Conservation (phyloP, 2,888 invertebrate genomes). For the Nemapogon koenigi region DNA sequence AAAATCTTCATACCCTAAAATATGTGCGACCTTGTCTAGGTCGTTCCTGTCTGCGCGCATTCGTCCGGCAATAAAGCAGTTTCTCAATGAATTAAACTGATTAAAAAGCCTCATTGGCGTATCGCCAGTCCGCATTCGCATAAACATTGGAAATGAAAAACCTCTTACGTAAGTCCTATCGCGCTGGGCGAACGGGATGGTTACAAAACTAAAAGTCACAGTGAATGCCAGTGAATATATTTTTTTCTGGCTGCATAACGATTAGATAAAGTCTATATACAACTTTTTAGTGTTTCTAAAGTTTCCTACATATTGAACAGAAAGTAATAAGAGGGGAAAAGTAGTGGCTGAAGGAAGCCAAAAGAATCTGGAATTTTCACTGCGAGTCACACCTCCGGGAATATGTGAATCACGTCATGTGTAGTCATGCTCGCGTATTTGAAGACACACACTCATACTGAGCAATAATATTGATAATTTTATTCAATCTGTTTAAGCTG, state of each 20-base stretch:
- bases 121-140: slow-evolving; percentile 47
- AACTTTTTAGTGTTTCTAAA: too few species aligned
- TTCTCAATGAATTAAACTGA: slow-evolving; percentile 57
- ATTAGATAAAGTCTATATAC: too few species aligned
- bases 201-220: too few species aligned
- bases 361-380: too few species aligned
- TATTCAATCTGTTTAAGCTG: too few species aligned
- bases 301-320: too few species aligned
- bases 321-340: too few species aligned
- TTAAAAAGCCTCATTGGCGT: slow-evolving; percentile 56
- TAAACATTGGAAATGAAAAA: slow-evolving; percentile 55
- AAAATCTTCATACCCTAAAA: slow-evolving; percentile 19
- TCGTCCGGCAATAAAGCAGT: slow-evolving; percentile 46
- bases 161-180: slow-evolving; percentile 41
- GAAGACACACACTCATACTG: too few species aligned
- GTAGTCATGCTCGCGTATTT: slow-evolving; percentile 13
- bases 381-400: slow-evolving; percentile 36
- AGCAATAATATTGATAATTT: too few species aligned
- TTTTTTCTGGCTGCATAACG: too few species aligned
- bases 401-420: slow-evolving; percentile 41
- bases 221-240: too few species aligned
- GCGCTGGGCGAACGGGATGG: neutral
- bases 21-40: slow-evolving; percentile 48
- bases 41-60: slow-evolving; percentile 44
- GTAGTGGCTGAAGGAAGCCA: too few species aligned